phyloP scores from a whole-genome alignment of 2,113 vertebrate species.

The Melanostigma gelatinosum region DNA sequence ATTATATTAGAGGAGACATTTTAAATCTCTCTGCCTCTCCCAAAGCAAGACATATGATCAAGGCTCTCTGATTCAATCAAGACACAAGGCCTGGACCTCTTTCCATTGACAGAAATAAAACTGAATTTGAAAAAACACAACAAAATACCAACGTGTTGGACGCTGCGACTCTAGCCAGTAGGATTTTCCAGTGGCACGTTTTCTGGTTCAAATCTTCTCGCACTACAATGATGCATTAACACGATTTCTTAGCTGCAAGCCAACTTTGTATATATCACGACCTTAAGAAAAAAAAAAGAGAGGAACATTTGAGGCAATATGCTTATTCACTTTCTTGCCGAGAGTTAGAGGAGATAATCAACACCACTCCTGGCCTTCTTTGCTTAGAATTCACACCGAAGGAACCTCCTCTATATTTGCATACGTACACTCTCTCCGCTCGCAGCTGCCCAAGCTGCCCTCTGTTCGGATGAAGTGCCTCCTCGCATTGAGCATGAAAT shows the following conservation, averaged over 20 bases:
- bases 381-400: not conserved
- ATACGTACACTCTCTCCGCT: not conserved
- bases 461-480: constrained; percentile 31
- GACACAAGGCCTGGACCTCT: constrained; percentile 17
- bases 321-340: not conserved
- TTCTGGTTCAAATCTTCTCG: constrained; percentile 39
- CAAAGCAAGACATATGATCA: constrained; percentile 16
- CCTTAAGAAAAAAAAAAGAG: not conserved
- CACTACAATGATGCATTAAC: not conserved
- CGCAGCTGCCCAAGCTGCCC: constrained; percentile 21
- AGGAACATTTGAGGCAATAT: not conserved
- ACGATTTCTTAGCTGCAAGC: constrained; percentile 10
- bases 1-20: constrained; percentile 26
- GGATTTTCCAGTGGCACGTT: constrained; percentile 35
- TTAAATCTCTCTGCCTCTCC: constrained; percentile 9
- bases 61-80: constrained; percentile 30
- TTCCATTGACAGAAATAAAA: constrained; percentile 35
- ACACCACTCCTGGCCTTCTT: not conserved
- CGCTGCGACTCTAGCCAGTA: not conserved
- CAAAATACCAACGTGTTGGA: constrained; percentile 22
- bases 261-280: constrained; percentile 21
- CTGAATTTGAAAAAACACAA: not conserved
- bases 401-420: not conserved
- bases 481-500: constrained; percentile 76
- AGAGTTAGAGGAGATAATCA: not conserved